These are phyloP conservation scores for Lophura nycthemera DNA, from an alignment of 2,113 vertebrate genomes.

Conservation along the genomic window DNA sequence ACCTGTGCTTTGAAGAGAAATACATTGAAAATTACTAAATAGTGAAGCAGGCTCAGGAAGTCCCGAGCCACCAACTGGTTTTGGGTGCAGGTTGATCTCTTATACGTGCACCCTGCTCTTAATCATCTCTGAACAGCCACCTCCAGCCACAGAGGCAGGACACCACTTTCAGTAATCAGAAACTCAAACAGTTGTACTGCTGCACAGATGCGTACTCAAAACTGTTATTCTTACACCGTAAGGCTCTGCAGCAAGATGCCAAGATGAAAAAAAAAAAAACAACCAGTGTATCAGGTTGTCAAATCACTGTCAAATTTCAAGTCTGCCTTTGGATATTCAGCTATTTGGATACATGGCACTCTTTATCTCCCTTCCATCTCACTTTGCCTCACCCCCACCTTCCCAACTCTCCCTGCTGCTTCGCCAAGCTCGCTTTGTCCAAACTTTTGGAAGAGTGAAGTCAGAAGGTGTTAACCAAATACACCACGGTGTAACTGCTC, in stretches of 20 bases:
- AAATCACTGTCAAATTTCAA: background rate
- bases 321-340: background rate
- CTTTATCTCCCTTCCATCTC: background rate
- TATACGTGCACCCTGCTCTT: background rate
- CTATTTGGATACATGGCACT: background rate
- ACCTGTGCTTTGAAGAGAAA: background rate
- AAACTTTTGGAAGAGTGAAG: background rate
- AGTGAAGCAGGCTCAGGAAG: background rate
- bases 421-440: background rate
- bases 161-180: background rate
- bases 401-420: background rate
- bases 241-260: background rate
- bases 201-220: background rate
- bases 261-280: background rate
- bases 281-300: too few species aligned
- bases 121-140: background rate
- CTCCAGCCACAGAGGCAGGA: background rate
- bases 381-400: background rate
- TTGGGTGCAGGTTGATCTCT: accelerated
- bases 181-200: accelerated
- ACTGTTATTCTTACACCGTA: background rate
- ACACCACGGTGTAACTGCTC: background rate
- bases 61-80: background rate
- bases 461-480: background rate
- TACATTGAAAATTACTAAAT: accelerated